Conservation (phyloP, 2,888 invertebrate genomes). For the Cyrtodaria siliqua region DNA sequence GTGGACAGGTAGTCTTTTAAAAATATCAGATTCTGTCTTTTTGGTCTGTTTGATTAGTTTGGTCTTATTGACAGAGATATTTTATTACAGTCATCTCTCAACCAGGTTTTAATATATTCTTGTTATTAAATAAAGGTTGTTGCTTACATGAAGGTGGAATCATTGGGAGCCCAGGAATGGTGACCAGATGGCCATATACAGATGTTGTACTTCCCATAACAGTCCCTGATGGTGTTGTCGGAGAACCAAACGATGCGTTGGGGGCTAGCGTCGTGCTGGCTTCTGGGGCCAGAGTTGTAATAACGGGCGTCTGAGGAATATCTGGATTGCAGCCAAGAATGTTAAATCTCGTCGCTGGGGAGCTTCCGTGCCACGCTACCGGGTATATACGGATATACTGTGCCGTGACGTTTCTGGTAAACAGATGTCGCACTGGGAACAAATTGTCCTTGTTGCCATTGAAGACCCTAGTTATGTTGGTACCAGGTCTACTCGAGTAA, state of each 20-base stretch:
- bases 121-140: no score
- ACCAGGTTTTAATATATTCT: no score
- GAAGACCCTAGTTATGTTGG: conserved; percentile 65
- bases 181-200: conserved; percentile 20
- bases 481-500: conserved; percentile 68
- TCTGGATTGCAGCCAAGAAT: conserved; percentile 76
- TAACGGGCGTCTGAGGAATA: conserved; percentile 47
- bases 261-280: conserved; percentile 44
- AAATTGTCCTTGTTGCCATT: conserved; percentile 68
- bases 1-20: no score
- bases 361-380: conserved; percentile 54
- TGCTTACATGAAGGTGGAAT: conserved; percentile 53
- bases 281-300: conserved; percentile 34
- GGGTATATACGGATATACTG: conserved; percentile 75
- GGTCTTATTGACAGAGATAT: no score
- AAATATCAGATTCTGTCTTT: no score
- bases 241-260: conserved; percentile 24
- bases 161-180: conserved; percentile 32
- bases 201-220: conserved; percentile 44
- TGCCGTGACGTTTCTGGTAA: conserved; percentile 76
- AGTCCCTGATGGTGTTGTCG: conserved; percentile 41
- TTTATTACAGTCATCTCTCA: no score
- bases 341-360: conserved; percentile 71
- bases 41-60: no score
- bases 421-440: conserved; percentile 70